Evolutionary conservation across 1,140 invertebrate species (phyloP).

Genomic region (Triops cancriformis): DNA sequence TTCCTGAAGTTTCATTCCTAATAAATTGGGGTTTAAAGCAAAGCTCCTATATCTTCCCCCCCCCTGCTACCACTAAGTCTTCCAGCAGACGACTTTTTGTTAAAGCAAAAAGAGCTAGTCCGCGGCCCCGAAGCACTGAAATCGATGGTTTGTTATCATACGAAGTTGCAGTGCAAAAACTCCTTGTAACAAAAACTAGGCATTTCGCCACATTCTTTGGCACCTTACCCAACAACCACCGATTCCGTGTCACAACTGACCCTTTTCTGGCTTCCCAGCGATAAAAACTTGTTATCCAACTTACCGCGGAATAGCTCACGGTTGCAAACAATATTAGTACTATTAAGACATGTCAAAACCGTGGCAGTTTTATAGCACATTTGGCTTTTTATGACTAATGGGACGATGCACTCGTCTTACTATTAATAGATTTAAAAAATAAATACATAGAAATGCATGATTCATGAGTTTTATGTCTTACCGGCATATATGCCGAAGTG

Average conservation of each 20-base stretch:
- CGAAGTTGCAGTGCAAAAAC: background rate
- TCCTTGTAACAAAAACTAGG: background rate
- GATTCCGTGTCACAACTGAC: background rate
- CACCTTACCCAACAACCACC: background rate
- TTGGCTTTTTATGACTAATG: no score
- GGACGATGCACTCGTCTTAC: background rate
- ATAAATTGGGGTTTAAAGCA: background rate
- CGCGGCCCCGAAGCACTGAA: background rate
- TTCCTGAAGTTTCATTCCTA: background rate
- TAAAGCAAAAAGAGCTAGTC: background rate
- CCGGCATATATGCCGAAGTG: background rate
- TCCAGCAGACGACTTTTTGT: background rate
- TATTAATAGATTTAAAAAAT: background rate
- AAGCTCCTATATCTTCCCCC: background rate
- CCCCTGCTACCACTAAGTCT: background rate
- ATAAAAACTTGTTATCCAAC: background rate
- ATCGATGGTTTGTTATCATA: constrained; percentile 7
- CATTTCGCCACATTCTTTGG: constrained; percentile 13
- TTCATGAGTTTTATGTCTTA: background rate
- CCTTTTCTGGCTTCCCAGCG: background rate
- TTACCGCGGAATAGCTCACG: background rate
- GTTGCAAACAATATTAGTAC: background rate
- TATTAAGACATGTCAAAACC: no score
- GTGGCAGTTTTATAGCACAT: no score
- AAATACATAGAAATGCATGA: background rate